Evolutionary conservation across 2,797 vertebrate genomes (phyloP), one percentile per base, ranked within the genome.

Genomic region (Euthynnus affinis): DNA sequence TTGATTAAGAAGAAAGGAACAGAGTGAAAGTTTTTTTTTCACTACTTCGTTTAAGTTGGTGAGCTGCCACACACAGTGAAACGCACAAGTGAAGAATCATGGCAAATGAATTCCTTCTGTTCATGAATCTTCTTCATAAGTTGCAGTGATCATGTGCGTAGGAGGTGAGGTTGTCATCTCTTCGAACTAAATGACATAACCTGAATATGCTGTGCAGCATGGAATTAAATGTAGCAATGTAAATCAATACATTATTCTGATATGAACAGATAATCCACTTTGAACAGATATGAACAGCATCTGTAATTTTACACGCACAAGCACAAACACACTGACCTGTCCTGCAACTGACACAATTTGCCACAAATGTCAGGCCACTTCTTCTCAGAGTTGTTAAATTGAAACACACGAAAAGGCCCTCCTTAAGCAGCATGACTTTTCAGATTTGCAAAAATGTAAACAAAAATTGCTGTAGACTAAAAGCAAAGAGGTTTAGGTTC

Each of bases 1-100:
- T 95, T 94, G 94, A 95, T 94, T 93, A 93, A 89, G 87, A 87
- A 84, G 80, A 91, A 93, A 92, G 85, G 88, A 92, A 91, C 73
- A 85, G 89, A 89, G 79, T 85, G 73, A 85, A 90, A 87, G 80
- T 93, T 90, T 88, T 90, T 78, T 84, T 77, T 83, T 66, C 67
- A 62, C 66, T 6, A 75, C 80, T 85, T 78, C 66, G 74, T 84
- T 81, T 90, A 62, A 81, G 72, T 81, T 82, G 75, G 65, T 82
- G 87, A 84, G 74, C 82, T 84, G 80, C 81, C 79, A 78, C 80
- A 84, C 80, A 65, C 86, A 82, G 59, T 76, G 71, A 67, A 63
- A 17, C 17, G 9, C 44, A 48, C 44, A 18, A 77, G 63, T 57
- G 56, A 84, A 48, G 37, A 81, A 71, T 80, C 67, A 49, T 5